phyloP scores from a whole-genome alignment of 2,888 invertebrate species.

The Eristalis pertinax region DNA sequence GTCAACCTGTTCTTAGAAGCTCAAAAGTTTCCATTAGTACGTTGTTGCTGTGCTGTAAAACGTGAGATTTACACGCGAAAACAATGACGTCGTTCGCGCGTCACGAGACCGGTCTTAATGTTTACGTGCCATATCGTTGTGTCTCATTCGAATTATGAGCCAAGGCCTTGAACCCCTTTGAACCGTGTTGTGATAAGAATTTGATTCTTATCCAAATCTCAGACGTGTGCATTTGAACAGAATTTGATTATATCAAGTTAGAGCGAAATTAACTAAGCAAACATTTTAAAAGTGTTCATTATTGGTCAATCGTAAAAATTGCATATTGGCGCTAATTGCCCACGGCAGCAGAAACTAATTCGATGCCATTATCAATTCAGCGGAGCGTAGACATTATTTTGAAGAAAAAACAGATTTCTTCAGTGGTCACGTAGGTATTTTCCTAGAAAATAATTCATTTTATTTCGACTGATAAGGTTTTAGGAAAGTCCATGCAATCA shows the following conservation, averaged over 20 bases:
- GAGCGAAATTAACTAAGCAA: too few species aligned
- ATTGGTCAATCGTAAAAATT: neutral
- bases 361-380: neutral
- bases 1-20: neutral
- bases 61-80: neutral
- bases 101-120: neutral
- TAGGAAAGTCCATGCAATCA: neutral
- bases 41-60: neutral
- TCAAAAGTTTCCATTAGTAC: neutral
- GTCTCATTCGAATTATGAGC: neutral
- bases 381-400: neutral
- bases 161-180: neutral
- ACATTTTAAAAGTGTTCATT: neutral
- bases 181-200: neutral
- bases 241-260: too few species aligned
- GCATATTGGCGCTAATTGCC: neutral
- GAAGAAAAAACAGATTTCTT: neutral
- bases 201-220: neutral
- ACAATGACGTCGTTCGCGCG: neutral
- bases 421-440: neutral
- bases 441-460: neutral
- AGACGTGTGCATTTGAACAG: neutral
- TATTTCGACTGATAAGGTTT: neutral
- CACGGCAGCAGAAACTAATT: neutral
- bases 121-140: neutral